A percentile compares a stretch with the other conserved stretches of the same genome.
Evolutionary conservation across 1,140 invertebrate genomes (phyloP).

Genomic region (Drosophila pectinifera): DNA sequence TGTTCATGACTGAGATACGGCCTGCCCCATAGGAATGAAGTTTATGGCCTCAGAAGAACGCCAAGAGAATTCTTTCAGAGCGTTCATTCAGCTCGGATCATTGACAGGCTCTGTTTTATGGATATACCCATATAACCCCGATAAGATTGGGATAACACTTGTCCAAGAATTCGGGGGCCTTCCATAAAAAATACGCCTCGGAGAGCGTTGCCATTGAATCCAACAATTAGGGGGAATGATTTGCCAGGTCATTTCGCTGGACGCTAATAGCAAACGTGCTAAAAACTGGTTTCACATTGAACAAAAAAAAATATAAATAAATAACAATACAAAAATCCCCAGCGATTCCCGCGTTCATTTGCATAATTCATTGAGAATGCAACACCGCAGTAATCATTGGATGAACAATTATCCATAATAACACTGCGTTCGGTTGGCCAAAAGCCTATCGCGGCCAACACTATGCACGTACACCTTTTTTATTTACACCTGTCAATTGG

Average conservation of each 20-base stretch:
- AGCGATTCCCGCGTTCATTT: not conserved
- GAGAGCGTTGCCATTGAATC: constrained; percentile 1
- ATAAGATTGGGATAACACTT: constrained; percentile 30
- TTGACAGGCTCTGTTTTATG: constrained; percentile 35
- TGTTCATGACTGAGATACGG: constrained; percentile 25
- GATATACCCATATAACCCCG: constrained; percentile 10
- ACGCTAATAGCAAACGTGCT: not conserved
- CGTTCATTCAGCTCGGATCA: constrained; percentile 33
- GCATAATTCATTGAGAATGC: constrained; percentile 12
- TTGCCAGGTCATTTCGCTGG: constrained; percentile 8
- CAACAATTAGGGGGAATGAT: constrained; percentile 10
- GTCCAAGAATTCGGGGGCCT: constrained; percentile 2
- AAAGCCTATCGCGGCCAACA: not conserved
- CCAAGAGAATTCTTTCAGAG: constrained; percentile 7
- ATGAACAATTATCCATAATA: not conserved
- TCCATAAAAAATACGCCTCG: not conserved
- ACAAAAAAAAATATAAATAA: not conserved
- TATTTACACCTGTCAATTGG: constrained; percentile 26
- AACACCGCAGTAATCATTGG: not conserved
- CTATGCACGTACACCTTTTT: not conserved
- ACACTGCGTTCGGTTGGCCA: not conserved
- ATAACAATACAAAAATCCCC: not conserved
- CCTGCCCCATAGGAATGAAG: not conserved
- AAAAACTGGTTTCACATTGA: constrained; percentile 13
- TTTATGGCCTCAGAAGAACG: constrained; percentile 7